These are phyloP conservation scores for Drosophila subquinaria DNA, from an alignment of 2,888 invertebrate species.

Conservation along the genomic window DNA sequence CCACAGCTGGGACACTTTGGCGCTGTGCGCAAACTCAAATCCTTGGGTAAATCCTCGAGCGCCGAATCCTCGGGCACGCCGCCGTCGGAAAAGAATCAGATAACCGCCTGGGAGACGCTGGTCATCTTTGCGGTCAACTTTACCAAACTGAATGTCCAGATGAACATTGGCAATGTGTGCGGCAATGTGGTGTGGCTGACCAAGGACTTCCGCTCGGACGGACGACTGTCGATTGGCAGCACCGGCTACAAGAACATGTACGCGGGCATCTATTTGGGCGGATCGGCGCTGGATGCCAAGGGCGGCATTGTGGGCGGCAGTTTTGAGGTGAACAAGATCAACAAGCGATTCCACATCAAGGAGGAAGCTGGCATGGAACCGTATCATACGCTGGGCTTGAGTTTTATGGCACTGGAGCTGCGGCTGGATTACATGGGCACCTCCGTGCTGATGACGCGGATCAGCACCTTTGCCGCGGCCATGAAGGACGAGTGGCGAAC, in stretches of 20 bases:
- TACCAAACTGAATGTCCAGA: slow-evolving; percentile 97
- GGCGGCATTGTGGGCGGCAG: slow-evolving; percentile 99
- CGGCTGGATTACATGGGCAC: slow-evolving; percentile 99
- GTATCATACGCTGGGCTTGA: slow-evolving; percentile 93
- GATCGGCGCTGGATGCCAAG: slow-evolving; percentile 97
- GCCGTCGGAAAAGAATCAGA: slow-evolving; percentile 88
- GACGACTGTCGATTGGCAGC: slow-evolving; percentile 96
- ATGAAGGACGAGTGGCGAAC: slow-evolving; percentile 95
- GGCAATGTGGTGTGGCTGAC: slow-evolving; percentile 98
- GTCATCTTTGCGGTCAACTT: slow-evolving; percentile 98
- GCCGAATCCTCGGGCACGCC: slow-evolving; percentile 87
- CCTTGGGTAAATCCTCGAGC: slow-evolving; percentile 87
- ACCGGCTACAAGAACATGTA: slow-evolving; percentile 97
- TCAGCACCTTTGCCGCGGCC: slow-evolving; percentile 92
- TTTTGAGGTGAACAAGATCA: slow-evolving; percentile 95
- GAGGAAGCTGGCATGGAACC: slow-evolving; percentile 96
- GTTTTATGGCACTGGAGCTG: slow-evolving; percentile 94
- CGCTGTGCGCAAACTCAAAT: slow-evolving; percentile 86
- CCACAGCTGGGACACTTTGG: slow-evolving; percentile 66
- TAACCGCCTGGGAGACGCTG: slow-evolving; percentile 97
- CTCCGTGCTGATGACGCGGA: slow-evolving; percentile 95
- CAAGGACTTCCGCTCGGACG: slow-evolving; percentile 96
- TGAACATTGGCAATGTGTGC: slow-evolving; percentile 99
- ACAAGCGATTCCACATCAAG: slow-evolving; percentile 94
- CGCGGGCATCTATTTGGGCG: slow-evolving; percentile 94